Evolutionary conservation across 2,888 invertebrate species (phyloP).

Genomic region (Terebella lapidaria): DNA sequence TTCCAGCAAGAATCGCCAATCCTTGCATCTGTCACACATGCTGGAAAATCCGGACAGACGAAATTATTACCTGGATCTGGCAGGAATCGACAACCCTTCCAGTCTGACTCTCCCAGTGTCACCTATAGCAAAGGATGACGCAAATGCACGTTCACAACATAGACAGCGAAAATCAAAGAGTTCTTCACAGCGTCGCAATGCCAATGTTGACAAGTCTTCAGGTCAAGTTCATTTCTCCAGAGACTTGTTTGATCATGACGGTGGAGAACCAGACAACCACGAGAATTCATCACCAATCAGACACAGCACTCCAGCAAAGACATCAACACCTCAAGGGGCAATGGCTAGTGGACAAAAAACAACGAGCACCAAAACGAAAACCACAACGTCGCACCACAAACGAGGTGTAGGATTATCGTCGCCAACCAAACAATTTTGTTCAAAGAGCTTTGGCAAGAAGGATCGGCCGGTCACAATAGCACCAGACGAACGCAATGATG

Average conservation of each 20-base stretch:
- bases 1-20: too few species aligned
- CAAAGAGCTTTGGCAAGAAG: too few species aligned
- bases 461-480: background rate
- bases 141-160: background rate
- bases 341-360: background rate
- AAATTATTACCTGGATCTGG: conserved; percentile 51
- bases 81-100: conserved; percentile 45
- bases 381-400: background rate
- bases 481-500: background rate
- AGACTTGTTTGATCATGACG: background rate
- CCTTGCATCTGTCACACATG: too few species aligned
- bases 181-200: too few species aligned
- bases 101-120: background rate
- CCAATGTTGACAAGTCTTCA: too few species aligned
- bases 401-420: background rate
- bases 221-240: background rate
- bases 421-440: too few species aligned
- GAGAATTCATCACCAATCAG: too few species aligned
- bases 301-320: too few species aligned
- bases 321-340: background rate
- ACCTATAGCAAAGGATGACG: background rate
- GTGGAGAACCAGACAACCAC: background rate
- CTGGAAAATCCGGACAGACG: conserved; percentile 30
- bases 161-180: background rate
- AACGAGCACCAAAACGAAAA: background rate